Evolutionary conservation across 2,797 vertebrate species (phyloP), one percentile per base, ranked within the genome.

Genomic region (Sphaeramia orbicularis): DNA sequence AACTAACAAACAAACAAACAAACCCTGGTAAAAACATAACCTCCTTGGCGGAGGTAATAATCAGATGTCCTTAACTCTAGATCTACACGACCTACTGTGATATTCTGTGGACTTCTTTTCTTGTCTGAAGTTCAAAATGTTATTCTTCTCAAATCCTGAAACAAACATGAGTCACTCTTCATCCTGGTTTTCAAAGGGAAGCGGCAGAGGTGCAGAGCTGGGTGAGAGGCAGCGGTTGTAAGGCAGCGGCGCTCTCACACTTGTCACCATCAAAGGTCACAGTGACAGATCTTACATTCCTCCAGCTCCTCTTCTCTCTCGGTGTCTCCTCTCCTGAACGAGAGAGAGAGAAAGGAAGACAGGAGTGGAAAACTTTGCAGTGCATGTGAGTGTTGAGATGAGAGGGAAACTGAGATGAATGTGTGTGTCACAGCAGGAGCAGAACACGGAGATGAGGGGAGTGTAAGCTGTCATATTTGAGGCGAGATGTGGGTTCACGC

Each of bases 391-490:
- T 68, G 71, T 54, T 35, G 71, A 85, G 78, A 86, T 82, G 76
- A 88, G 73, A 83, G 67, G 70, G 75, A 84, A 86, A 74, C 59
- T 60, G 69, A 81, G 76, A 63, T 43, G 62, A 27, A 61, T 75
- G 58, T 52, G 76, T 67, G 68, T 80, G 70, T 75, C 45, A 71
- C 58, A 79, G 66, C 11, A 32, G 51, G 59, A 80, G 74, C 60
- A 52, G 74, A 74, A 55, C 53, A 61, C 51, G 56, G 78, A 87
- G 89, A 91, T 83, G 82, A 90, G 78, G 68, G 71, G 74, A 79
- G 80, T 80, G 86, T 78, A 80, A 87, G 87, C 90, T 93, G 91
- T 92, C 93, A 92, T 92, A 87, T 91, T 81, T 84, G 84, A 89
- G 89, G 80, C 85, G 81, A 76, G 56, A 78, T 76, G 83, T 2